Conservation (phyloP, 2,888 invertebrate genomes). For the Microplitis manilae region DNA sequence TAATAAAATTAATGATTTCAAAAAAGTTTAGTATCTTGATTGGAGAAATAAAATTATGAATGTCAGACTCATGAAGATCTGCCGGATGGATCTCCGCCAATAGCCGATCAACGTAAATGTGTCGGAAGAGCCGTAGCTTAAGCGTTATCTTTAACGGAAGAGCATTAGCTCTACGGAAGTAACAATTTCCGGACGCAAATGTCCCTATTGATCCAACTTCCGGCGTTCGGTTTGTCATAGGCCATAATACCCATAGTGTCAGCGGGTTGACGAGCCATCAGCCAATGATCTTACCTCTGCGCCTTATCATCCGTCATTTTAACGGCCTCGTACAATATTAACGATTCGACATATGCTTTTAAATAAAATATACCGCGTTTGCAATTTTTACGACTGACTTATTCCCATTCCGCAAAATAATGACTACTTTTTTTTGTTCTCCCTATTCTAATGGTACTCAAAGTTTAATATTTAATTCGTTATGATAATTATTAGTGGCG, state of each 20-base stretch:
- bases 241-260: slow-evolving; percentile 39
- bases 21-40: not conserved
- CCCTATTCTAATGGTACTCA: not conserved
- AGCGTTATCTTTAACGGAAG: slow-evolving; percentile 63
- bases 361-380: slow-evolving; percentile 4
- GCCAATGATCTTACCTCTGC: slow-evolving; percentile 32
- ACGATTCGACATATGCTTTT: slow-evolving; percentile 10
- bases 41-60: not conserved
- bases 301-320: slow-evolving; percentile 27
- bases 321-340: slow-evolving; percentile 28
- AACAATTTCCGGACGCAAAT: slow-evolving; percentile 69
- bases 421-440: not conserved
- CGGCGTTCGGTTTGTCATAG: slow-evolving; percentile 52
- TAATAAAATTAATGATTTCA: not conserved
- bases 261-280: slow-evolving; percentile 35
- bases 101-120: slow-evolving; percentile 46
- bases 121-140: slow-evolving; percentile 49
- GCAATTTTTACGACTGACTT: not conserved
- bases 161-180: slow-evolving; percentile 66
- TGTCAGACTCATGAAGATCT: not conserved
- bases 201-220: slow-evolving; percentile 64
- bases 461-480: too few relatives aligned
- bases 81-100: slow-evolving; percentile 15
- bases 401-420: not conserved
- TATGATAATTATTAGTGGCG: too few relatives aligned